A percentile compares a stretch with the other conserved stretches of the same genome.
Evolutionary conservation across 2,797 vertebrate genomes (phyloP).

Genomic region (Diplodus puntazzo): DNA sequence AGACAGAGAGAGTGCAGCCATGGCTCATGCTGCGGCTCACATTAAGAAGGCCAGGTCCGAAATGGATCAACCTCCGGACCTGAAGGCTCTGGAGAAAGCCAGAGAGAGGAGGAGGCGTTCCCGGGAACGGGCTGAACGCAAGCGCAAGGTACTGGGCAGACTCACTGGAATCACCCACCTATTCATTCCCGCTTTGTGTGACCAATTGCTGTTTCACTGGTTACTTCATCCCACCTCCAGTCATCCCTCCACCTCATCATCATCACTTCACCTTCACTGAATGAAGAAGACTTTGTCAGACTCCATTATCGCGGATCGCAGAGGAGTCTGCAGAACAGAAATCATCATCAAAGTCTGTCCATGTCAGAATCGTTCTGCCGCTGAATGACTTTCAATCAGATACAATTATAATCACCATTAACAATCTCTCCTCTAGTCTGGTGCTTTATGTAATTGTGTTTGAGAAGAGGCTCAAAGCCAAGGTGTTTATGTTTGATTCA

Average conservation of each 20-base stretch:
- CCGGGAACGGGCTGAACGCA: slow-evolving; percentile 93
- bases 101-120: slow-evolving; percentile 92
- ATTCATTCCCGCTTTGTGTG: slow-evolving; percentile 38
- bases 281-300: not conserved
- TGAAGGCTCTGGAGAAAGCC: slow-evolving; percentile 92
- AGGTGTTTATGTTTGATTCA: not conserved
- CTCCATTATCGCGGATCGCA: not conserved
- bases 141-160: slow-evolving; percentile 92
- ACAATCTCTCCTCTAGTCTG: not conserved
- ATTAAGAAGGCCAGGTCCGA: slow-evolving; percentile 95
- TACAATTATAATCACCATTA: not conserved
- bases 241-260: slow-evolving; percentile 42
- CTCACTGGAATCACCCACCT: slow-evolving; percentile 35
- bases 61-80: slow-evolving; percentile 89
- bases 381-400: not conserved
- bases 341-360: not conserved
- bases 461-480: not conserved
- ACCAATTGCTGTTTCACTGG: slow-evolving; percentile 22
- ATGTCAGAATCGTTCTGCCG: not conserved
- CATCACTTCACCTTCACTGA: slow-evolving; percentile 29
- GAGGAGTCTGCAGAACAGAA: slow-evolving; percentile 1
- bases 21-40: slow-evolving; percentile 97
- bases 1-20: slow-evolving; percentile 67
- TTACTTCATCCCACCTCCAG: slow-evolving; percentile 27
- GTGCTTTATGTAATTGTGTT: not conserved